These are phyloP conservation scores for Sparus aurata DNA, from an alignment of 2,797 vertebrate genomes.

Conservation along the genomic window DNA sequence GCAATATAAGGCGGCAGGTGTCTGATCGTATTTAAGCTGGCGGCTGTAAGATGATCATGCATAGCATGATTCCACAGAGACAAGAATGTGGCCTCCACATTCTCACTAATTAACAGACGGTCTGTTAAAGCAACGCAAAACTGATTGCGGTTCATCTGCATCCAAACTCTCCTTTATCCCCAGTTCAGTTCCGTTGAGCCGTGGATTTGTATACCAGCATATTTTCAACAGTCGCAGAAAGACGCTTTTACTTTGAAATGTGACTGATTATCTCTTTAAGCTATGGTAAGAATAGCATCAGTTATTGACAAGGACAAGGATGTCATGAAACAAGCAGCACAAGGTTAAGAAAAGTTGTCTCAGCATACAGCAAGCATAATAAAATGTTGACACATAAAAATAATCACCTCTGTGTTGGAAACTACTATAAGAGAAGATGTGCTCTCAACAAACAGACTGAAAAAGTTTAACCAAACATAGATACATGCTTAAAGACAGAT, in stretches of 20 bases:
- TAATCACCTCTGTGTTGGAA: slow-evolving; percentile 4
- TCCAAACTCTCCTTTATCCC: slow-evolving; percentile 42
- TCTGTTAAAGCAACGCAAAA: slow-evolving; percentile 32
- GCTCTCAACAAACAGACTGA: not conserved
- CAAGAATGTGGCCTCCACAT: slow-evolving; percentile 42
- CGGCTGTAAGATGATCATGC: slow-evolving; percentile 53
- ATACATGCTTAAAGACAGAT: not conserved
- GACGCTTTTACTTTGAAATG: slow-evolving; percentile 20
- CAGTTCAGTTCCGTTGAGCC: slow-evolving; percentile 46
- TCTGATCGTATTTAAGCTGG: slow-evolving; percentile 58
- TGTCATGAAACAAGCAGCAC: not conserved
- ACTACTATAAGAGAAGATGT: not conserved
- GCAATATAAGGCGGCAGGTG: slow-evolving; percentile 60
- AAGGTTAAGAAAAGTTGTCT: slow-evolving; percentile 12
- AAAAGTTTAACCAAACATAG: not conserved
- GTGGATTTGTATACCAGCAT: slow-evolving; percentile 59
- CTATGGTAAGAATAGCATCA: slow-evolving; percentile 38
- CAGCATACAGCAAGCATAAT: not conserved
- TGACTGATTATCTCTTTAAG: slow-evolving; percentile 34
- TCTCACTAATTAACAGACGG: slow-evolving; percentile 41
- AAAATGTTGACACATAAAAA: not conserved
- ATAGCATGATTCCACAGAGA: slow-evolving; percentile 33
- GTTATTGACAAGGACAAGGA: not conserved
- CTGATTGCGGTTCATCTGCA: slow-evolving; percentile 42
- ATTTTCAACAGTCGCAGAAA: slow-evolving; percentile 35